A percentile compares a stretch with the other conserved stretches of the same genome.
Conservation (phyloP, 2,888 invertebrate genomes). For the Hirtodrosophila alboralis region DNA sequence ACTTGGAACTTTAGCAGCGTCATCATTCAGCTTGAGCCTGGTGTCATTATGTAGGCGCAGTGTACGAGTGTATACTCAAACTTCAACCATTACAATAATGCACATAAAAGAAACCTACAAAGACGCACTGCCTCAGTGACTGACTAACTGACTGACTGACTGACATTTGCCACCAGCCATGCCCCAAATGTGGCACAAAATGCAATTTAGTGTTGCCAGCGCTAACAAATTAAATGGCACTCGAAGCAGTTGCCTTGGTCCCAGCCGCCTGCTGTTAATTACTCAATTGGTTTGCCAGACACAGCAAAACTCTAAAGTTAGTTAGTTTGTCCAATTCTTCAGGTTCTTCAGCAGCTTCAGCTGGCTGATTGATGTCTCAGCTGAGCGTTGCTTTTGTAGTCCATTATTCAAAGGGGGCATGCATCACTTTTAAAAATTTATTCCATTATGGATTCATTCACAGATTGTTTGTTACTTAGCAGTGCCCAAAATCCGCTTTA, state of each 20-base stretch:
- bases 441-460: conserved; percentile 64
- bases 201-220: conserved; percentile 34
- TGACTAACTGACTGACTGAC: conserved; percentile 30
- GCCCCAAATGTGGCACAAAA: conserved; percentile 19
- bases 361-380: conserved; percentile 25
- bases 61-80: conserved; percentile 26
- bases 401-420: conserved; percentile 5
- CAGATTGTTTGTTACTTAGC: conserved; percentile 44
- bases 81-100: conserved; percentile 31
- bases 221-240: conserved; percentile 37
- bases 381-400: no score
- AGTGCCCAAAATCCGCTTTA: conserved; percentile 39
- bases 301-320: neutral
- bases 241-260: conserved; percentile 37
- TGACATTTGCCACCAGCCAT: conserved; percentile 49
- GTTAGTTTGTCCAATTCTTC: neutral
- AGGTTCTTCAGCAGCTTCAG: conserved; percentile 6
- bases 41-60: conserved; percentile 52
- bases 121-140: conserved; percentile 17
- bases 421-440: conserved; percentile 29
- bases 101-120: conserved; percentile 9
- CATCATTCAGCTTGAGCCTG: conserved; percentile 48
- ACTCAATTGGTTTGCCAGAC: conserved; percentile 35
- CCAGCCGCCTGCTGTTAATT: conserved; percentile 51
- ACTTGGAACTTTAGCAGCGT: conserved; percentile 67